phyloP scores from a whole-genome alignment of 2,113 vertebrate genomes.

The Ovibos moschatus region DNA sequence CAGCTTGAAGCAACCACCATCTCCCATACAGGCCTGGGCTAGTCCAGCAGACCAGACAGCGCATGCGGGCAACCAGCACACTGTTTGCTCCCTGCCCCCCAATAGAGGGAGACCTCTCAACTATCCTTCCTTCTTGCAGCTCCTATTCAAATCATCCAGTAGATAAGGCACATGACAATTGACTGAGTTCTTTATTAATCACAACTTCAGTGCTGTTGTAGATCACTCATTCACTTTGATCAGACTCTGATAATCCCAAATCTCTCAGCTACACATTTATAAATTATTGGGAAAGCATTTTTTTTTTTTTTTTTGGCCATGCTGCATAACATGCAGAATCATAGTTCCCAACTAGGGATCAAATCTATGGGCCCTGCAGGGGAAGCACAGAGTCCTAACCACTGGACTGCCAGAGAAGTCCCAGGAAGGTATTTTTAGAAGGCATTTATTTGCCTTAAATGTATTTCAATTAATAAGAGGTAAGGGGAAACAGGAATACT shows the following conservation, averaged over 20 bases:
- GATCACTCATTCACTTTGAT: too few relatives aligned
- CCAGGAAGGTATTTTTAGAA: not conserved
- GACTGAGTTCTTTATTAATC: not conserved
- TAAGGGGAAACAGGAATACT: not conserved
- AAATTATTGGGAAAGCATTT: not conserved
- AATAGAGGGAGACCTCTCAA: rapidly evolving
- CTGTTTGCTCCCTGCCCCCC: too few relatives aligned
- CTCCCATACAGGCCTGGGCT: not conserved
- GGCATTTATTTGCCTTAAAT: not conserved
- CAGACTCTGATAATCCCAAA: not conserved
- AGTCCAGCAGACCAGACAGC: not conserved
- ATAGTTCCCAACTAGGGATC: not conserved
- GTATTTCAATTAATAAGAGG: not conserved
- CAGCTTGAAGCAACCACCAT: not conserved
- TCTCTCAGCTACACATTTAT: not conserved
- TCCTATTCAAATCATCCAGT: not conserved
- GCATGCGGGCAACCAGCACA: rapidly evolving
- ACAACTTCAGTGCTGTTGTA: not conserved
- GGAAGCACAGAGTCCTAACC: not conserved
- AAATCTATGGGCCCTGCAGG: not conserved
- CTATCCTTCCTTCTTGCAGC: not conserved
- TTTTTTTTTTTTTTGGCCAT: not conserved
- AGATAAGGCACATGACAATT: not conserved
- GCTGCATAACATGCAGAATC: not conserved
- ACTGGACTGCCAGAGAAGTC: not conserved